A percentile compares a stretch with the other conserved stretches of the same genome.
Evolutionary conservation across 2,888 invertebrate species (phyloP).

Genomic region (Bombylius major): DNA sequence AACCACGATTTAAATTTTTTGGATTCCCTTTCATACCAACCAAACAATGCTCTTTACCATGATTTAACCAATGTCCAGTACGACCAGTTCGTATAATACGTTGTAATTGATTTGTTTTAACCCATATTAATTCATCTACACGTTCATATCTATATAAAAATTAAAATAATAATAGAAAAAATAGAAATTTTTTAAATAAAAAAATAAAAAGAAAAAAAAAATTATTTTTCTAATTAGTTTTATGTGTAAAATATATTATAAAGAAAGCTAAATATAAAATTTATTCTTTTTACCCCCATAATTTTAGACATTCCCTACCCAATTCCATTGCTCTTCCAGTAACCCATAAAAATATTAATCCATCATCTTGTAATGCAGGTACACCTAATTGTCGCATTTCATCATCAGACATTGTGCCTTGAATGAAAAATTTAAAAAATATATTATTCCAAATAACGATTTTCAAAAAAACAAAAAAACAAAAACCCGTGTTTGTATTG

Average conservation of each 20-base stretch:
- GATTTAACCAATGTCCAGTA: constrained; percentile 97
- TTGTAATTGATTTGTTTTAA: constrained; percentile 96
- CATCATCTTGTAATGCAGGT: constrained; percentile 89
- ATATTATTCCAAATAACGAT: not conserved
- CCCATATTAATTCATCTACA: constrained; percentile 97
- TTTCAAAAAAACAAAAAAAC: not conserved
- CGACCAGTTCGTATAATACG: constrained; percentile 92
- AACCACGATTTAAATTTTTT: constrained; percentile 75
- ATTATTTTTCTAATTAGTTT: too few species aligned
- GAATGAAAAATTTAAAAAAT: not conserved
- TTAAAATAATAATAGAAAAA: not conserved
- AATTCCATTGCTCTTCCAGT: constrained; percentile 78
- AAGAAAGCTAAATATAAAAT: not conserved
- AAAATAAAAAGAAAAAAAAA: too few species aligned
- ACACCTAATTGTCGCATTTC: constrained; percentile 95
- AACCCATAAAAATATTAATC: constrained; percentile 94
- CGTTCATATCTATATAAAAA: constrained; percentile 53
- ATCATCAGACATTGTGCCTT: constrained; percentile 86
- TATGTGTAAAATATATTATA: not conserved
- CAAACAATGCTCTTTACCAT: constrained; percentile 95
- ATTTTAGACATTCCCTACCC: constrained; percentile 84
- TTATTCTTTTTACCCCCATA: constrained; percentile 59
- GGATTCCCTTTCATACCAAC: constrained; percentile 95
- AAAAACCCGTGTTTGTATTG: too few species aligned
- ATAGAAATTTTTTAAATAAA: not conserved